These are phyloP conservation scores for Pica pica DNA, from an alignment of 2,113 vertebrate species.

Conservation along the genomic window DNA sequence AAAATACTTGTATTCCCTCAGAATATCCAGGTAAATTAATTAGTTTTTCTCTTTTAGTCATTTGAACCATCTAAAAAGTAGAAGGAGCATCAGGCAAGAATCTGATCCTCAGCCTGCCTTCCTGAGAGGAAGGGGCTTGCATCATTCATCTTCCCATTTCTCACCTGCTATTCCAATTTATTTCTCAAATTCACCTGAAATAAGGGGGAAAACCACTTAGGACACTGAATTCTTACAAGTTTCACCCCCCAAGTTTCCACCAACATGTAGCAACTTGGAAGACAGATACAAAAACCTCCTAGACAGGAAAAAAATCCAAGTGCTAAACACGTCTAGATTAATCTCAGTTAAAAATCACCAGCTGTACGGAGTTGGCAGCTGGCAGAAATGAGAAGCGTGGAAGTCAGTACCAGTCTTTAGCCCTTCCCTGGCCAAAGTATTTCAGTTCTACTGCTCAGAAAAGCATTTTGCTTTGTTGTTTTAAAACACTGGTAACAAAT, in stretches of 20 bases:
- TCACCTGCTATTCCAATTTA: background rate
- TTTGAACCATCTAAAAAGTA: no score
- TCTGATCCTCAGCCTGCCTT: no score
- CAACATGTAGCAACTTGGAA: background rate
- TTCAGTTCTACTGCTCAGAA: background rate
- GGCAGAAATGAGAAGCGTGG: background rate
- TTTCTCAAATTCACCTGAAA: background rate
- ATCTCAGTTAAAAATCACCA: background rate
- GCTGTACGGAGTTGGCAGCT: background rate
- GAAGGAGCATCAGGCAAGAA: no score
- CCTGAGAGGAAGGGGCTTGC: no score
- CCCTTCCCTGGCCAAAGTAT: no score
- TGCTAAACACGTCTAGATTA: fast-evolving
- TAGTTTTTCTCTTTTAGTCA: no score
- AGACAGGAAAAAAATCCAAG: background rate
- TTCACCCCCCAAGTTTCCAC: background rate
- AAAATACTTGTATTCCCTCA: no score
- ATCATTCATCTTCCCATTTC: no score
- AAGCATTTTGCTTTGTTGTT: background rate
- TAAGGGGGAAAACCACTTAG: background rate
- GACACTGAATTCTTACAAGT: background rate
- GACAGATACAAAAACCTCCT: background rate
- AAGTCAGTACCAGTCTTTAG: background rate
- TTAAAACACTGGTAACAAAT: background rate
- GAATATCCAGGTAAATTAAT: no score